Percentiles rank a stretch among this genome's conserved stretches.
Evolutionary conservation across 1,140 invertebrate species (phyloP).

Genomic region (Formica exsecta): DNA sequence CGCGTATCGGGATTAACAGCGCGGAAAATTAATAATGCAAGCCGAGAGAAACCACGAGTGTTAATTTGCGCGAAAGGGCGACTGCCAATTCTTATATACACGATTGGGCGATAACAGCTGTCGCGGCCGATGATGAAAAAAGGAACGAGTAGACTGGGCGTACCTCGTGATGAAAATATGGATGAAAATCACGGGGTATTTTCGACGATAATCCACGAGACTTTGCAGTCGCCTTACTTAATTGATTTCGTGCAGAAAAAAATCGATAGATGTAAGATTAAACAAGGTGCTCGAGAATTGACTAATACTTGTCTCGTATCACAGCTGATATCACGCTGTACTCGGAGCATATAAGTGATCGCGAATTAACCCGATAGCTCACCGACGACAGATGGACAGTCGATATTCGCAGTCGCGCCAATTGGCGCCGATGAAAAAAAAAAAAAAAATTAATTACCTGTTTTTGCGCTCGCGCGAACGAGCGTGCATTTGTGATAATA

Average conservation of each 20-base stretch:
- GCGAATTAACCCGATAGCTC: conserved; percentile 62
- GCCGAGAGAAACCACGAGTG: not conserved
- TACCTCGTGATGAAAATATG: not conserved
- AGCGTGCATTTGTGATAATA: not conserved
- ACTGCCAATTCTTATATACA: not conserved
- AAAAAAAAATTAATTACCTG: conserved; percentile 60
- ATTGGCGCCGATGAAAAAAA: conserved; percentile 61
- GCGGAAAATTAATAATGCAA: conserved; percentile 60
- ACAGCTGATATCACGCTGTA: conserved; percentile 46
- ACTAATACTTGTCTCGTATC: conserved; percentile 32
- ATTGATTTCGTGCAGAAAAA: not conserved
- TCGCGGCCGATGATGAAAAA: conserved; percentile 14
- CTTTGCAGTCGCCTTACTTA: not conserved
- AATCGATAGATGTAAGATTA: conserved; percentile 38
- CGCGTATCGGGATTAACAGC: conserved; percentile 27
- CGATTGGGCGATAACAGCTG: conserved; percentile 8
- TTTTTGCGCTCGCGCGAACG: not conserved
- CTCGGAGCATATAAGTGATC: not conserved
- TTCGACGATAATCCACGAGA: not conserved
- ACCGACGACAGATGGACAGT: conserved; percentile 36
- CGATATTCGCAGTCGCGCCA: conserved; percentile 33
- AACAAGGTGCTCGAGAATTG: conserved; percentile 37
- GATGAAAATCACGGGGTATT: not conserved
- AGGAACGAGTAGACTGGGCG: not conserved
- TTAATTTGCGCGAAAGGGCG: conserved; percentile 56